Conservation (phyloP, 2,113 vertebrate genomes). For the Psilopsiagon aymara region DNA sequence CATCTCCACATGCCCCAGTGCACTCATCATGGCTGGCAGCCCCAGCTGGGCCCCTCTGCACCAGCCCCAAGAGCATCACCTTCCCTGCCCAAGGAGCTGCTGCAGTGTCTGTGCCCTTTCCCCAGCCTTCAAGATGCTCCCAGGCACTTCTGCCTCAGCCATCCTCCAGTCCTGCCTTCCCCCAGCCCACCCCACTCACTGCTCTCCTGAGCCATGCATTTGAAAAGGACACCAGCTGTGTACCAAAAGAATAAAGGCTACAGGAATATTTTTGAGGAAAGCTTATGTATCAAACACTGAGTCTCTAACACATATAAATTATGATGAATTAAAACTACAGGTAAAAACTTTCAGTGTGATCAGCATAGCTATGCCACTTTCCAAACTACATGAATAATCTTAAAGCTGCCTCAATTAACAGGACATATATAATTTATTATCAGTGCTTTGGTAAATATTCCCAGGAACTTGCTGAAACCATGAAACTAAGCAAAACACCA, state of each 20-base stretch:
- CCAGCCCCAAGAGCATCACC: too few species aligned
- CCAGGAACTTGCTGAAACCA: not conserved
- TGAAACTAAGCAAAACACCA: not conserved
- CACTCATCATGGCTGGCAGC: fast-evolving
- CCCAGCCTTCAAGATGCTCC: not conserved
- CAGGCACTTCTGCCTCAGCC: too few species aligned
- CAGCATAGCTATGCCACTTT: not conserved
- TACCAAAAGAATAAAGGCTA: not conserved
- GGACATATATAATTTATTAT: not conserved
- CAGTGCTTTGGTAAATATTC: not conserved
- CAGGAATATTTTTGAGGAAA: not conserved
- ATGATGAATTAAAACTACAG: not conserved
- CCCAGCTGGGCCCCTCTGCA: fast-evolving
- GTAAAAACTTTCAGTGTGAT: not conserved
- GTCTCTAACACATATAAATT: not conserved
- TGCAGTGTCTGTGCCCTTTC: fast-evolving
- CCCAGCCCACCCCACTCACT: fast-evolving
- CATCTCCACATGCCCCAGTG: not conserved
- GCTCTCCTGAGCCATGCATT: not conserved
- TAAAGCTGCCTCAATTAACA: not conserved
- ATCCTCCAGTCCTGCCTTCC: not conserved
- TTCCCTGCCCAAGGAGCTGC: not conserved
- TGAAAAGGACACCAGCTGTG: not conserved
- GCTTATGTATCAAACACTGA: not conserved
- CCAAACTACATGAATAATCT: not conserved